Evolutionary conservation across 1,140 invertebrate genomes (phyloP).

Genomic region (Piezodorus guildinii): DNA sequence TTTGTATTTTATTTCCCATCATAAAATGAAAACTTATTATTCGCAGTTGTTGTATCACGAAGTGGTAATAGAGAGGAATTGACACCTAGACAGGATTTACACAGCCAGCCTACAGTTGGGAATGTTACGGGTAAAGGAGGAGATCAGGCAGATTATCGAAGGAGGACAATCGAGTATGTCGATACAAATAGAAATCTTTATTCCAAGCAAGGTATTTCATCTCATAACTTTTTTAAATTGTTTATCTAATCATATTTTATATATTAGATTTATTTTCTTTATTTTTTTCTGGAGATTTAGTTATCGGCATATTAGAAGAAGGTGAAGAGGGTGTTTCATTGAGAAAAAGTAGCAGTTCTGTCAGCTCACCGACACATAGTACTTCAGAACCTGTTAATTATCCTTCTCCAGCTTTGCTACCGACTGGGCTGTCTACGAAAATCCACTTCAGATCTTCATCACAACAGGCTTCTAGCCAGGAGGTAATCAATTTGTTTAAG

Average conservation of each 20-base stretch:
- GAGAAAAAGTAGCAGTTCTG: slow-evolving; percentile 7
- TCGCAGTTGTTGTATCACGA: not conserved
- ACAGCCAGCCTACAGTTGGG: slow-evolving; percentile 26
- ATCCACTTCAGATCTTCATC: slow-evolving; percentile 15
- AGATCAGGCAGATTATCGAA: slow-evolving; percentile 34
- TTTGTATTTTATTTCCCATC: too few relatives aligned
- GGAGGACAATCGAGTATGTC: slow-evolving; percentile 37
- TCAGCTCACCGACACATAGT: slow-evolving; percentile 15
- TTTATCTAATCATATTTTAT: not conserved
- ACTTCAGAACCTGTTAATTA: not conserved
- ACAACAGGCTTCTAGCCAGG: slow-evolving; percentile 6
- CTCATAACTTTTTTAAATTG: not conserved
- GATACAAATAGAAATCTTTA: slow-evolving; percentile 36
- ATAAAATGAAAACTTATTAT: too few relatives aligned
- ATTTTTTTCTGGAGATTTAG: not conserved
- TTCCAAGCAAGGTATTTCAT: slow-evolving; percentile 11
- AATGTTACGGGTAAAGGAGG: slow-evolving; percentile 35
- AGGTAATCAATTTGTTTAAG: not conserved
- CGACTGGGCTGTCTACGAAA: not conserved
- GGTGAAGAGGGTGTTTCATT: not conserved
- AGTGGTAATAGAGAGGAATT: not conserved
- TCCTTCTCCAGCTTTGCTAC: not conserved
- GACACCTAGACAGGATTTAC: not conserved
- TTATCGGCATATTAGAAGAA: not conserved
- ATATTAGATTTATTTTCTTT: not conserved